Evolutionary conservation across 1,140 invertebrate species (phyloP).

Genomic region (Sarcophaga peregrina): DNA sequence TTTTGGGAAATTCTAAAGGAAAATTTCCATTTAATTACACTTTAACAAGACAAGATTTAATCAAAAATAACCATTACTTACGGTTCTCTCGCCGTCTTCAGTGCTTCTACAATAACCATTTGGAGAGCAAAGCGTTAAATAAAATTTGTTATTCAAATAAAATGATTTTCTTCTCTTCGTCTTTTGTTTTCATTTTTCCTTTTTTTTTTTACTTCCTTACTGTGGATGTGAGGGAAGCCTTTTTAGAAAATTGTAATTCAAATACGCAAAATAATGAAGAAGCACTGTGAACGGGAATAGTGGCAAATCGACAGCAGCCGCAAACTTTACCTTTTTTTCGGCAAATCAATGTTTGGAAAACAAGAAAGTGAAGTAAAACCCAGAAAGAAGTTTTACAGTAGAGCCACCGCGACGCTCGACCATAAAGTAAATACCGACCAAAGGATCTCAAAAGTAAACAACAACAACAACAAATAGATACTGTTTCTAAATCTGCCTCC

Average conservation of each 20-base stretch:
- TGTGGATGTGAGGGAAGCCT: too few relatives aligned
- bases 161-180: too few relatives aligned
- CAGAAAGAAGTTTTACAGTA: too few relatives aligned
- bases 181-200: too few relatives aligned
- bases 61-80: background rate
- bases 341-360: background rate
- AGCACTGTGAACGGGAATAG: background rate
- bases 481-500: too few relatives aligned
- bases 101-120: too few relatives aligned
- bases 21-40: slow-evolving; percentile 25
- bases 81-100: background rate
- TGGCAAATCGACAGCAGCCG: background rate
- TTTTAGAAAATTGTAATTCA: background rate
- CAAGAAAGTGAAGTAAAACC: background rate
- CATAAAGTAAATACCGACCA: slow-evolving; percentile 10
- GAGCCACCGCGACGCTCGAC: background rate
- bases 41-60: slow-evolving; percentile 27
- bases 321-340: background rate
- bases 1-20: background rate
- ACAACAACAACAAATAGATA: background rate
- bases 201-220: too few relatives aligned
- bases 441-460: background rate
- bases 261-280: background rate
- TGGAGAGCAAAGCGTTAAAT: background rate
- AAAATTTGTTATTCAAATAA: slow-evolving; percentile 8